A percentile compares a stretch with the other conserved stretches of the same genome.
These are phyloP conservation scores for silkworm (Bombyx mori) DNA, from an alignment of 1,140 invertebrate genomes.

Conservation along the genomic window ASM3026992v2 NC_085111.1:17852501-17853000, in stretches of 20 bases:
- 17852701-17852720: conserved; percentile 76
- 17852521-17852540: too few relatives aligned
- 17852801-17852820: conserved; percentile 57
- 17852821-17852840: conserved; percentile 18
- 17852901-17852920: conserved; percentile 49
- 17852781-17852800: conserved; percentile 55
- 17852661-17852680: conserved; percentile 80
- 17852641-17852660: conserved; percentile 86
- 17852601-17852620: conserved; percentile 89
- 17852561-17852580: conserved; percentile 23
- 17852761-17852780: conserved; percentile 39
- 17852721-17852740: conserved; percentile 80
- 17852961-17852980: conserved; percentile 17
- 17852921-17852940: conserved; percentile 33
- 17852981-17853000: conserved; percentile 10
- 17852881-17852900: conserved; percentile 37
- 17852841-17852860: conserved; percentile 60
- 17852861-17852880: conserved; percentile 46
- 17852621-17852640: conserved; percentile 87
- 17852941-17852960: conserved; percentile 31
- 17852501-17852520: too few relatives aligned
- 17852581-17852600: conserved; percentile 90
- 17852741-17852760: conserved; percentile 79
- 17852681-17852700: conserved; percentile 81
- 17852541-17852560: too few relatives aligned